These are phyloP conservation scores for Mactromeris polynyma DNA, from an alignment of 2,888 invertebrate genomes.

Conservation along the genomic window DNA sequence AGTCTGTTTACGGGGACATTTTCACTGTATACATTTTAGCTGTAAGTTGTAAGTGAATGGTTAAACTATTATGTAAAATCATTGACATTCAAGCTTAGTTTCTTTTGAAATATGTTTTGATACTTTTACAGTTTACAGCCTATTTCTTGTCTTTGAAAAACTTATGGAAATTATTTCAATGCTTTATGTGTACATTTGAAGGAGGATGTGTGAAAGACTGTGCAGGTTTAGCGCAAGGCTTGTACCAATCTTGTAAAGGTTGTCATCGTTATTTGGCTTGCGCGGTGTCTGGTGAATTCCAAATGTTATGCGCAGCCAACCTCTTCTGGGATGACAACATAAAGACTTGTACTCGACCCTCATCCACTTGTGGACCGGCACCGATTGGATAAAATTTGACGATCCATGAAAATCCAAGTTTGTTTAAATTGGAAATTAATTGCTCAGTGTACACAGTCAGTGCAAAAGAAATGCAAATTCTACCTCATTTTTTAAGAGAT, in stretches of 20 bases:
- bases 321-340: constrained; percentile 71
- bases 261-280: background rate
- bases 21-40: too few species aligned
- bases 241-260: background rate
- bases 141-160: background rate
- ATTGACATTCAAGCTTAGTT: too few species aligned
- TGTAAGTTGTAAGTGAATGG: too few species aligned
- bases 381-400: background rate
- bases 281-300: background rate
- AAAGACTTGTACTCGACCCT: constrained; percentile 63
- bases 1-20: too few species aligned
- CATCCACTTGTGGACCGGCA: constrained; percentile 61
- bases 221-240: background rate
- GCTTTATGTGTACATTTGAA: background rate
- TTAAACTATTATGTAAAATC: too few species aligned
- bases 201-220: background rate
- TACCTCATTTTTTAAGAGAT: too few species aligned
- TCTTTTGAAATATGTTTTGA: too few species aligned
- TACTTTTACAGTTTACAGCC: background rate
- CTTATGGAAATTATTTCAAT: background rate
- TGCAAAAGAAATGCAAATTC: too few species aligned
- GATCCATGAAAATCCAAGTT: too few species aligned
- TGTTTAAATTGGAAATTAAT: too few species aligned
- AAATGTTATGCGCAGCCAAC: constrained; percentile 60
- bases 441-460: too few species aligned